phyloP scores from a whole-genome alignment of 2,888 invertebrate genomes.

The Acanthoscelides obtectus region DNA sequence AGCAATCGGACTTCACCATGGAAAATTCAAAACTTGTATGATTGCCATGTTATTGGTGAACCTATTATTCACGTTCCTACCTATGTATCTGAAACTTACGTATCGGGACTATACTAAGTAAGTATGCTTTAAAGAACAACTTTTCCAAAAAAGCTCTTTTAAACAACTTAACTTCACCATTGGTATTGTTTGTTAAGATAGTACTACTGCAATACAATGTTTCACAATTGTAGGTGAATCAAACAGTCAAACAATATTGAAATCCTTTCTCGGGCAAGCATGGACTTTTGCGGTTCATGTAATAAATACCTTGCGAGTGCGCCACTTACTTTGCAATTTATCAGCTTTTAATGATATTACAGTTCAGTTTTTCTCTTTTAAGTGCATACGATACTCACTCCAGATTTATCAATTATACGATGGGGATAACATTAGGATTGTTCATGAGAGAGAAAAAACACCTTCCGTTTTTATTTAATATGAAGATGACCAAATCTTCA shows the following conservation, averaged over 20 bases:
- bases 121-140: too few species aligned
- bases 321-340: too few species aligned
- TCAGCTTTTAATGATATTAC: too few species aligned
- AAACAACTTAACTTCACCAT: too few species aligned
- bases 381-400: conserved; percentile 22
- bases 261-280: too few species aligned
- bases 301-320: too few species aligned
- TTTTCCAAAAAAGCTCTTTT: background rate
- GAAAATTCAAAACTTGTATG: conserved; percentile 23
- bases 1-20: conserved; percentile 18
- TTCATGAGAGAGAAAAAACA: conserved; percentile 16
- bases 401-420: conserved; percentile 19
- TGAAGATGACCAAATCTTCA: background rate
- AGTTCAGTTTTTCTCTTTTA: too few species aligned
- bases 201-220: too few species aligned
- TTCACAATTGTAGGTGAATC: too few species aligned
- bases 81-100: conserved; percentile 18
- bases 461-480: conserved; percentile 10
- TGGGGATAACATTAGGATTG: conserved; percentile 19
- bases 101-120: conserved; percentile 12
- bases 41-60: conserved; percentile 19
- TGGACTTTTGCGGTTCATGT: too few species aligned
- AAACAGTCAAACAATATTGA: too few species aligned
- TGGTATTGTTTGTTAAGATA: too few species aligned
- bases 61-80: conserved; percentile 17